Evolutionary conservation across 2,113 vertebrate species (phyloP), one percentile per base, ranked within the genome.

Genomic region (Pampusana beccarii): DNA sequence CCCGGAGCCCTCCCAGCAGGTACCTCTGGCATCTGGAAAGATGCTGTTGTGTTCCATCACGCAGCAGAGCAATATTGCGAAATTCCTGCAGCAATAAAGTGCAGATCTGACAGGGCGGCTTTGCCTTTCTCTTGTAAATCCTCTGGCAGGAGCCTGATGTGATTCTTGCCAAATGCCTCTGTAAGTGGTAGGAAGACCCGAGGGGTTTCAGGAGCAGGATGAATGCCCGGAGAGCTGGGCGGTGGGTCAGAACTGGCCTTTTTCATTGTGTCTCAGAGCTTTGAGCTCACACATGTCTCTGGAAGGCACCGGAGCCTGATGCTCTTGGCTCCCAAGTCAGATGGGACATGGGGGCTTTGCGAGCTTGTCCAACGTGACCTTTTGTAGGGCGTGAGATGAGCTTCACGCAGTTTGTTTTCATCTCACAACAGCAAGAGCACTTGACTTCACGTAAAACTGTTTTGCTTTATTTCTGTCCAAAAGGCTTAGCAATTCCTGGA

Each of bases 61-160:
- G 9, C 17, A 11, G 51, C 65, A 78, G 70, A 79, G 78, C 81
- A 46, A 46, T 46, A 46, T 46, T 33, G 5, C 65, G 18, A 19
- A 46, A 46, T 46, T 46, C 12, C 38, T 58, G 61, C 60, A 34
- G 67, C 50, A 48, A 16, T 50, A 14, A 84, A 46, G 17, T 3
- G 17, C 28, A 42, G 58, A 38, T 58, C 75, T 53, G 54, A 44
- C 50, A 24, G 31, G 31, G 31, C 0, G 0, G 75, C 42, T 94
- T 66, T 54, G 87, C 71, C 58, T 82, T 91, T 46, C 89, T 64
- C 80, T 44, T 65, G 50, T 86, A 73, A 93, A 80, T 70, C 19
- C 57, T 61, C 78, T 72, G 89, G 75, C 91, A 87, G 65, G 29
- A 90, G 28, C 26, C 13, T n/a, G 4, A 4, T 18, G 58, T 56